Evolutionary conservation across 2,113 vertebrate genomes (phyloP).

Genomic region (Mesitornis unicolor): DNA sequence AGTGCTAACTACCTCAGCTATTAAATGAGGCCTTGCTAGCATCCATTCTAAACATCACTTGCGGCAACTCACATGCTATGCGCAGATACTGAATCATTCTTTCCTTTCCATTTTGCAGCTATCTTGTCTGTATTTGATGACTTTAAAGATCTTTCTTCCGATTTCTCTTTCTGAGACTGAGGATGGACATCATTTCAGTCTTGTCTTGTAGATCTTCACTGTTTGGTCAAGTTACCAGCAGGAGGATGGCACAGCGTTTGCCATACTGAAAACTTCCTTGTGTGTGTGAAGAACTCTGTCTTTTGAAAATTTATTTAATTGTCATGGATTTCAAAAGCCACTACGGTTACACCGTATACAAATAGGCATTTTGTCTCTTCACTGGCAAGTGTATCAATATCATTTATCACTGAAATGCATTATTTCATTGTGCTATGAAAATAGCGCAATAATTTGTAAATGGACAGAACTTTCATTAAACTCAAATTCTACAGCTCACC

Average conservation of each 20-base stretch:
- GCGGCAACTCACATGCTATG: not conserved
- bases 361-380: not conserved
- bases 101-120: not conserved
- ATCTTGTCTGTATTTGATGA: not conserved
- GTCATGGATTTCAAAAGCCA: not conserved
- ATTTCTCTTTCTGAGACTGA: not conserved
- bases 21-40: not conserved
- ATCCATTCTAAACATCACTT: not conserved
- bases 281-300: not conserved
- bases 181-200: not conserved
- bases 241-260: not conserved
- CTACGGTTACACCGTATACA: not conserved
- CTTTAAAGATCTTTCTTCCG: not conserved
- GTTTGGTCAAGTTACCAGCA: not conserved
- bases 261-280: not conserved
- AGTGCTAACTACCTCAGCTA: not conserved
- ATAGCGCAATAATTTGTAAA: not conserved
- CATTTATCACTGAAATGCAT: not conserved
- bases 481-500: not conserved
- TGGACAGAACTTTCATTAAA: not conserved
- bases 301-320: not conserved
- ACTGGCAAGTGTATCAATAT: not conserved
- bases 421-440: not conserved
- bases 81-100: not conserved
- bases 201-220: not conserved